Evolutionary conservation across 1,140 invertebrate species (phyloP), one percentile per base, ranked within the genome.

Genomic region (Drosophila repletoides): DNA sequence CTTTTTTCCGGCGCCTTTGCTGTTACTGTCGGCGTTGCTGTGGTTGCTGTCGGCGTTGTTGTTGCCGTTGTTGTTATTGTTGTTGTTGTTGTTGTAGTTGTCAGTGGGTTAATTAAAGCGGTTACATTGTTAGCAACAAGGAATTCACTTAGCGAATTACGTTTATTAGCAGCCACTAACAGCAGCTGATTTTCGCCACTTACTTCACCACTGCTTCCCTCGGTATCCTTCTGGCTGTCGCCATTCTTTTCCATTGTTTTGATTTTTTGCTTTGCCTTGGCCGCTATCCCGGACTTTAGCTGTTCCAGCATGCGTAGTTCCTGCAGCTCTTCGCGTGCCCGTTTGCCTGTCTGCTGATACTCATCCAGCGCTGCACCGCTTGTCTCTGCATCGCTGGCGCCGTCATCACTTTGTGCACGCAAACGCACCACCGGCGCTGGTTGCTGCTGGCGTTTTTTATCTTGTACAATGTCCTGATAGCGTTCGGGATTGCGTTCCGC

Each of bases 251-350:
- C 91, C 49, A 92, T 84, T 3, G 91, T 91, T 34, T 92, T 79
- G 21, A 90, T 89, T 59, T 90, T 90, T 56, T 93, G 93, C 24
- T 92, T 92, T 1, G 93, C 93, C 75, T 94, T 94, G 0, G 93
- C 93, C 0, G 93, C 93, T n/a, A 94, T 88, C 1, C 91, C 93
- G 10, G 91, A 91, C 67, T 94, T 93, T 1, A 94, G 72, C 64
- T 92, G 91, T 71, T 93, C 92, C 45, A 95, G 80, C 64, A 94
- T 93, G 60, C 92, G 92, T 19, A 93, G 73, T 70, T 95, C 94
- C 58, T 91, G 92, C 17, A 64, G 40, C 14, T 88, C 83, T 45
- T 83, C 76, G 15, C 63, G 64, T 17, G 77, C 83, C 0, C 76
- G 76, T 45, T 67, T 72, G 19, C 33, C 69, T 1, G 51, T 73